Percentiles rank a stretch among this genome's conserved stretches.
Evolutionary conservation across 1,140 invertebrate species (phyloP).

Genomic region (Scaptomyza graminum): DNA sequence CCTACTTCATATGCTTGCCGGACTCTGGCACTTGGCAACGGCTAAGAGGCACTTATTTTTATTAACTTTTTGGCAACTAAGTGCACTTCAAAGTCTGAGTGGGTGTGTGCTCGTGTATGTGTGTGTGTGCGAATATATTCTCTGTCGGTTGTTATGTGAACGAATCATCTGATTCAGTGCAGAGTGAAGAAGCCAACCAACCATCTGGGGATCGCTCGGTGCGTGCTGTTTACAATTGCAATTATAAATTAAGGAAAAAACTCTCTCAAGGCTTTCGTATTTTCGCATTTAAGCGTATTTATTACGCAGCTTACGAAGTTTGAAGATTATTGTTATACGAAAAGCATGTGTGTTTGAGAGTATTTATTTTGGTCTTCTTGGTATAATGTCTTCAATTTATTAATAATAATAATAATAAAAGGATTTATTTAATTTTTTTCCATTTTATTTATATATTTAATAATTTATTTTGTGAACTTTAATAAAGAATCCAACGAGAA

Average conservation of each 20-base stretch:
- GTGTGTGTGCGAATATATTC: background rate
- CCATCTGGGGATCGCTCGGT: conserved; percentile 6
- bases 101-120: conserved; percentile 16
- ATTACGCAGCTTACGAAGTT: background rate
- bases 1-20: conserved; percentile 48
- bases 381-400: too few relatives aligned
- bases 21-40: conserved; percentile 49
- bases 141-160: conserved; percentile 49
- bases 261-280: conserved; percentile 2
- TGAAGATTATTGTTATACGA: too few relatives aligned
- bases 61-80: conserved; percentile 76
- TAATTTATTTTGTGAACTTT: too few relatives aligned
- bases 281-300: conserved; percentile 2
- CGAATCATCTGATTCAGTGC: conserved; percentile 8
- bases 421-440: too few relatives aligned
- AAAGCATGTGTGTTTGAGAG: too few relatives aligned
- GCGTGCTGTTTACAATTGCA: conserved; percentile 33
- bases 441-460: too few relatives aligned
- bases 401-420: too few relatives aligned
- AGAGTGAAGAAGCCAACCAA: background rate
- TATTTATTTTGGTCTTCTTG: too few relatives aligned
- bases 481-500: too few relatives aligned
- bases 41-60: conserved; percentile 78
- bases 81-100: conserved; percentile 67
- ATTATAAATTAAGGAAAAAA: conserved; percentile 44